Percentiles rank a stretch among this genome's conserved stretches.
Conservation (phyloP, 2,888 invertebrate genomes). For the Monochamus alternatus region DNA sequence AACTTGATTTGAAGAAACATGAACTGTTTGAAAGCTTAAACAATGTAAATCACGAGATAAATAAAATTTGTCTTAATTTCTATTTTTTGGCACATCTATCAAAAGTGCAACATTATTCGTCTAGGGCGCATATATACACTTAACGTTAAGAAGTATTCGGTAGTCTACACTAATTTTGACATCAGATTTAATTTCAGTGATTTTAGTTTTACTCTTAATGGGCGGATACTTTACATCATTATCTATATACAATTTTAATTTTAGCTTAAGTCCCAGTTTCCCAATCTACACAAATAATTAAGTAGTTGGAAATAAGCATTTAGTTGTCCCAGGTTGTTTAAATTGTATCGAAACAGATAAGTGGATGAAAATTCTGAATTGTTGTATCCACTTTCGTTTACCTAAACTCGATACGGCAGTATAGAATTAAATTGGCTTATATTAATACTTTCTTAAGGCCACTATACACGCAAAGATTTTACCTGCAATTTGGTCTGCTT, state of each 20-base stretch:
- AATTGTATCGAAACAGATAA: neutral
- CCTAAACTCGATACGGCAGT: neutral
- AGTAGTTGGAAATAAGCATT: neutral
- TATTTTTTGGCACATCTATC: slow-evolving; percentile 48
- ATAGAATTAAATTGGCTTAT: slow-evolving; percentile 7
- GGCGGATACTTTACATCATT: slow-evolving; percentile 60
- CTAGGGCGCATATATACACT: slow-evolving; percentile 30
- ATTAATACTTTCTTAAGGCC: slow-evolving; percentile 4
- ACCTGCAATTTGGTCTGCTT: too few relatives aligned
- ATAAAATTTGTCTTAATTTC: slow-evolving; percentile 1
- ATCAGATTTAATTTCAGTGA: slow-evolving; percentile 22
- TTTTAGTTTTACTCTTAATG: slow-evolving; percentile 53
- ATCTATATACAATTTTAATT: slow-evolving; percentile 40
- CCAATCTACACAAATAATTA: slow-evolving; percentile 35
- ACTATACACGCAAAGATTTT: neutral
- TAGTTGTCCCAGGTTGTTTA: neutral
- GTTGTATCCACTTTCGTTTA: neutral
- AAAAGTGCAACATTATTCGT: slow-evolving; percentile 42
- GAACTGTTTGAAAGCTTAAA: too few relatives aligned
- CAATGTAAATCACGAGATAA: too few relatives aligned
- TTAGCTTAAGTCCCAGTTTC: slow-evolving; percentile 21
- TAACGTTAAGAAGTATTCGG: slow-evolving; percentile 13
- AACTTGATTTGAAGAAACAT: too few relatives aligned
- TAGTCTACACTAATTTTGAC: slow-evolving; percentile 22
- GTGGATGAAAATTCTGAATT: neutral